Base-by-base conservation (phyloP, 2,888 invertebrate species). In the Onchidella celtica region DNA sequence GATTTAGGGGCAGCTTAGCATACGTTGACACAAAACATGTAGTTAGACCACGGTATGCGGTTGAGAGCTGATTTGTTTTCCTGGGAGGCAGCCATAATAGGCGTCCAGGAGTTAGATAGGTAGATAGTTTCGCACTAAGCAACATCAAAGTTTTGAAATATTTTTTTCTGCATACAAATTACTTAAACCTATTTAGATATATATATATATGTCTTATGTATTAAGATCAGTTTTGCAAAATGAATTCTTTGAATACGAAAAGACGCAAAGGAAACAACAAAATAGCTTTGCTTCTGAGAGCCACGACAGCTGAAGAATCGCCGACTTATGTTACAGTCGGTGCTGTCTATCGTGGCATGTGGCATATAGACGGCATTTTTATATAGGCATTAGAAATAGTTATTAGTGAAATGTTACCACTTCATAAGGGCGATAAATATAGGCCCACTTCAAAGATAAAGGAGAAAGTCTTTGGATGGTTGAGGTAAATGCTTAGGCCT, bases 381-480 rank as follows among this genome's bases (percentile, higher is more conserved):
- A n/a, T n/a, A n/a, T n/a, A n/a, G n/a, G n/a, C n/a, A n/a, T n/a
- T n/a, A n/a, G n/a, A n/a, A 1, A 9, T 38, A n/a, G 17, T n/a
- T 24, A 59, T 24, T 27, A 59, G 40, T 69, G 65, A 78, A 59
- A 94, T 94, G 93, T 89, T 94, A 81, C 94, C 94, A 24, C 85
- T 93, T 79, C 93, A 93, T 81, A 87, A 89, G 69, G 89, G 91
- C 81, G 93, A 94, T 81, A 92, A 91, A 74, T 91, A 90, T 70
- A 92, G 92, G 77, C 89, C 90, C 32, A 90, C 92, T 66, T 90
- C 89, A 86, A 88, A 90, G 65, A 73, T 93, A 32, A 90, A 88
- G 86, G 92, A 93, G 82, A 92, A 91, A 83, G 74, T 93, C 6
- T 85, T 89, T 69, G 93, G 93, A 88, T 93, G 93, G 93, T 85